These are phyloP conservation scores for Rotaria socialis DNA, from an alignment of 2,888 invertebrate species.

Conservation along the genomic window DNA sequence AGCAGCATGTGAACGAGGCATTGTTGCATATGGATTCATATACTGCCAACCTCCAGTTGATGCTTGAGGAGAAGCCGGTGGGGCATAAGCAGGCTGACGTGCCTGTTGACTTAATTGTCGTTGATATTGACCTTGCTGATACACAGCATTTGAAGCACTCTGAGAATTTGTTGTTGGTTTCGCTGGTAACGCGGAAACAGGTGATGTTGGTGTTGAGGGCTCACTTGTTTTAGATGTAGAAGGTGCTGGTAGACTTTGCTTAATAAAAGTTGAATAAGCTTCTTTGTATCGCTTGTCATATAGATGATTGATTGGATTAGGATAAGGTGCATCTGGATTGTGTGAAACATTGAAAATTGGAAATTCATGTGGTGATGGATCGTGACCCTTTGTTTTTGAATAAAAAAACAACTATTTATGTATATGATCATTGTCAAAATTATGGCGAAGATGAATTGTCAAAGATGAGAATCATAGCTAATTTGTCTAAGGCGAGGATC, in stretches of 20 bases:
- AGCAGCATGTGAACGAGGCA: background rate
- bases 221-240: background rate
- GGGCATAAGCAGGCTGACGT: background rate
- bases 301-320: constrained; percentile 24
- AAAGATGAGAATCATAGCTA: no score
- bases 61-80: no score
- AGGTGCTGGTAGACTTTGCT: background rate
- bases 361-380: constrained; percentile 29
- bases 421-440: background rate
- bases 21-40: background rate
- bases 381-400: background rate
- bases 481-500: no score
- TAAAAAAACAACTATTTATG: background rate
- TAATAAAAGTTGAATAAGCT: constrained; percentile 30
- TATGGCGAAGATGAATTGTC: no score
- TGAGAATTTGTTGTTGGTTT: background rate
- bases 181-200: background rate
- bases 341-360: constrained; percentile 28
- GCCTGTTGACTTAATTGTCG: background rate
- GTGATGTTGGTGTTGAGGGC: background rate
- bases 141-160: background rate
- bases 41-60: background rate
- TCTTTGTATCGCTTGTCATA: constrained; percentile 30
- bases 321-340: background rate
- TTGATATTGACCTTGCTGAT: background rate